Evolutionary conservation across 2,797 vertebrate genomes (phyloP).

Genomic region (Rhabdomys pumilio): DNA sequence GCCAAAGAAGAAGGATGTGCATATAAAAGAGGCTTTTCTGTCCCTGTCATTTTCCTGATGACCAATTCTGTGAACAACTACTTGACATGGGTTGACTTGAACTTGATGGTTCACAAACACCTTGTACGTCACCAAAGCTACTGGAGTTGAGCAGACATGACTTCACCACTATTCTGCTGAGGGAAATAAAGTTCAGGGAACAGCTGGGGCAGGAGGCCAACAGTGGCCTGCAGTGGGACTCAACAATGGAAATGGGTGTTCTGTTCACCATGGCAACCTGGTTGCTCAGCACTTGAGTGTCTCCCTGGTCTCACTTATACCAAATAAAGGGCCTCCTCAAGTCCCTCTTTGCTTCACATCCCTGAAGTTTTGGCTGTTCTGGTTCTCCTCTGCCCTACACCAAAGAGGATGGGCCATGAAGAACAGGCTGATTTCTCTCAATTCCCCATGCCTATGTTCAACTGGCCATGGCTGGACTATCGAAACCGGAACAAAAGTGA

Average conservation of each 20-base stretch:
- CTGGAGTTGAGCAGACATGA: background rate
- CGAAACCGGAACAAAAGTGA: conserved; percentile 74
- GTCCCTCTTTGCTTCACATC: background rate
- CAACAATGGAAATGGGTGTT: conserved; percentile 61
- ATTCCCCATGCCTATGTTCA: conserved; percentile 11
- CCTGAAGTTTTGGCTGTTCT: background rate
- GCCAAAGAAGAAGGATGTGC: background rate
- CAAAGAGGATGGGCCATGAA: conserved; percentile 17
- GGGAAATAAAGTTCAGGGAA: background rate
- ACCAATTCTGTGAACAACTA: background rate
- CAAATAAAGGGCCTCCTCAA: background rate
- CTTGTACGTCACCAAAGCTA: conserved; percentile 6
- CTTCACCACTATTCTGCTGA: background rate
- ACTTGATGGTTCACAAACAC: conserved; percentile 1
- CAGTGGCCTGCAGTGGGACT: background rate
- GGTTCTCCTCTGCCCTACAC: background rate
- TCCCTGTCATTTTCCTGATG: background rate
- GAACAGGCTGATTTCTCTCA: background rate
- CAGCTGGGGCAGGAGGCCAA: background rate
- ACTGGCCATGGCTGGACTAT: conserved; percentile 77
- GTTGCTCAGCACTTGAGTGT: conserved; percentile 41
- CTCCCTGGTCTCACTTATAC: background rate
- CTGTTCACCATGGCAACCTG: conserved; percentile 72
- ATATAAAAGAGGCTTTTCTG: background rate
- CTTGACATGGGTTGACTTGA: background rate